Conservation (phyloP, 1,140 invertebrate genomes). For the Heliconius eleuchia region DNA sequence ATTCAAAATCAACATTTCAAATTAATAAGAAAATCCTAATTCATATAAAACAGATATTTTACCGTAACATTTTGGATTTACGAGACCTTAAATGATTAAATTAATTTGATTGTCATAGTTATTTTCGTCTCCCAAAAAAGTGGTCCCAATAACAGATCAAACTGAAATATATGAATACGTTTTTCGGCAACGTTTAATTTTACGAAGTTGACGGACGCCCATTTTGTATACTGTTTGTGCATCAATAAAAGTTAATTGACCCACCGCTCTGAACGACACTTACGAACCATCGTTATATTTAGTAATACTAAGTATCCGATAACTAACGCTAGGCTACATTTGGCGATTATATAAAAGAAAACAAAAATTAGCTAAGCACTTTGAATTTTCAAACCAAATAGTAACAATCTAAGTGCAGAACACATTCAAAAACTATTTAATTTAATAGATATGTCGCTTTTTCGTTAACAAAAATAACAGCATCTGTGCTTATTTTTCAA, state of each 20-base stretch:
- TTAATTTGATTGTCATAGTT: not conserved
- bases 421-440: constrained; percentile 33
- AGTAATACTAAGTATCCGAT: constrained; percentile 39
- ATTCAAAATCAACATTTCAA: not conserved
- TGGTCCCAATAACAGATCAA: constrained; percentile 26
- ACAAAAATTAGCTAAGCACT: constrained; percentile 27
- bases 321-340: constrained; percentile 42
- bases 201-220: not conserved
- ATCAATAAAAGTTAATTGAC: constrained; percentile 47
- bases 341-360: constrained; percentile 42
- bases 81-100: not conserved
- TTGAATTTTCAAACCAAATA: constrained; percentile 18
- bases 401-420: constrained; percentile 34
- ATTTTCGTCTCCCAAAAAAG: not conserved
- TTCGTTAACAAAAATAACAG: constrained; percentile 56
- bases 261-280: constrained; percentile 37
- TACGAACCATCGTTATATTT: constrained; percentile 43
- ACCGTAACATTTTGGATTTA: not conserved
- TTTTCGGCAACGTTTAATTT: not conserved
- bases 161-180: not conserved
- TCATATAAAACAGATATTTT: not conserved
- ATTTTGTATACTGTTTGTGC: constrained; percentile 37
- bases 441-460: constrained; percentile 52
- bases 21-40: not conserved
- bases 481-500: constrained; percentile 47